Percentiles rank a stretch among this genome's conserved stretches.
phyloP scores from a whole-genome alignment of 2,888 invertebrate genomes.

The Phortica magna region DNA sequence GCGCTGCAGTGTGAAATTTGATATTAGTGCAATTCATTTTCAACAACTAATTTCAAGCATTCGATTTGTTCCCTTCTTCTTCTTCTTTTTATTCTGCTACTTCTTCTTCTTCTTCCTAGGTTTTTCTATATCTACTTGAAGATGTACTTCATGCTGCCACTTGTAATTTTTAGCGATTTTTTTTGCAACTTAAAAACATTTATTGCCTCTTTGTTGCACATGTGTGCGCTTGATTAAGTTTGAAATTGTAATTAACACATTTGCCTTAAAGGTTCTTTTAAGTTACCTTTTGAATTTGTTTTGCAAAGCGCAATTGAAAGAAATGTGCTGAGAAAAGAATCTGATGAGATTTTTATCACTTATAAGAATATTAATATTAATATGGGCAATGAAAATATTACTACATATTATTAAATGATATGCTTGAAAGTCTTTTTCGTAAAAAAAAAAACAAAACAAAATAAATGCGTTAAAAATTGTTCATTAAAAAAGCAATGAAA shows the following conservation, averaged over 20 bases:
- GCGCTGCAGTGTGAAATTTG: conserved; percentile 71
- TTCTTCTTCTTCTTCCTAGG: conserved; percentile 30
- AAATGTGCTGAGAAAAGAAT: too few relatives aligned
- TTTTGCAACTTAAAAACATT: not conserved
- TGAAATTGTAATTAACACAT: conserved; percentile 68
- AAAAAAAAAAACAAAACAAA: too few relatives aligned
- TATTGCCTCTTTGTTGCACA: too few relatives aligned
- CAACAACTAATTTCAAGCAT: conserved; percentile 63
- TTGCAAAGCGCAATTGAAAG: not conserved
- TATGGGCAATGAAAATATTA: too few relatives aligned
- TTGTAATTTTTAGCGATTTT: conserved; percentile 40
- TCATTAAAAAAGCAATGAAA: too few relatives aligned
- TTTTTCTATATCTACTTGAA: conserved; percentile 38
- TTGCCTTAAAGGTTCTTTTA: conserved; percentile 34
- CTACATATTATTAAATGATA: too few relatives aligned
- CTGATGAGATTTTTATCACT: too few relatives aligned
- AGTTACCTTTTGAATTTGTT: too few relatives aligned
- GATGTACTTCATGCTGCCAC: conserved; percentile 2
- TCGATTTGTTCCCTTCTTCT: conserved; percentile 43
- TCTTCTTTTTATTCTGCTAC: conserved; percentile 17
- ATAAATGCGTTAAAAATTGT: too few relatives aligned
- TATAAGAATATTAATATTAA: too few relatives aligned
- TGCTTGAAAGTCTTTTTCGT: too few relatives aligned
- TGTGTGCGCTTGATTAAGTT: conserved; percentile 60
- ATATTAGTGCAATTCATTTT: conserved; percentile 74